A percentile compares a stretch with the other conserved stretches of the same genome.
These are phyloP conservation scores for Ischnus inquisitorius DNA, from an alignment of 2,888 invertebrate species.

Conservation along the genomic window DNA sequence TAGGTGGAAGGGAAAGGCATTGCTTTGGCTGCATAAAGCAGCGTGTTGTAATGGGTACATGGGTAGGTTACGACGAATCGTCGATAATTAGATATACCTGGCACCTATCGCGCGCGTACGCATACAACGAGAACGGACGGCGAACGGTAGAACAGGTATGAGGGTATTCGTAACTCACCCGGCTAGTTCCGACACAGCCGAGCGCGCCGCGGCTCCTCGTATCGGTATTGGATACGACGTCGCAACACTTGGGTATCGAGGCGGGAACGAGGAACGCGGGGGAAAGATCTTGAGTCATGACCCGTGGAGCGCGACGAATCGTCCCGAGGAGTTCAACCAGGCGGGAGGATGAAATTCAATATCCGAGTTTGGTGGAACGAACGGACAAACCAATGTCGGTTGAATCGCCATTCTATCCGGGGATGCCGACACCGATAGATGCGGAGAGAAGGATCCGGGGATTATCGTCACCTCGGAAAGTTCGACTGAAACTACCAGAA, in stretches of 20 bases:
- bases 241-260: neutral
- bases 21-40: constrained; percentile 17
- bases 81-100: constrained; percentile 77
- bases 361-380: constrained; percentile 58
- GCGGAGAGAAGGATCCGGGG: too few species aligned
- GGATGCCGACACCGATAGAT: neutral
- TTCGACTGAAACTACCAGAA: too few species aligned
- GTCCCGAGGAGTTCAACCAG: constrained; percentile 65
- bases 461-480: too few species aligned
- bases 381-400: neutral
- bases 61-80: constrained; percentile 75
- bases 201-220: neutral
- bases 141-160: constrained; percentile 40
- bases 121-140: constrained; percentile 74
- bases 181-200: neutral
- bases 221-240: constrained; percentile 12
- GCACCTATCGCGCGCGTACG: constrained; percentile 69
- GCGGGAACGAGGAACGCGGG: neutral
- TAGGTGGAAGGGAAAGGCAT: neutral
- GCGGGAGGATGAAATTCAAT: constrained; percentile 77
- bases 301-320: constrained; percentile 76
- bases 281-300: constrained; percentile 64
- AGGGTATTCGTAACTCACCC: constrained; percentile 72
- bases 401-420: neutral
- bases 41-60: constrained; percentile 52